Base-by-base conservation (phyloP, 2,113 vertebrate species). In the Ochotona princeps region DNA sequence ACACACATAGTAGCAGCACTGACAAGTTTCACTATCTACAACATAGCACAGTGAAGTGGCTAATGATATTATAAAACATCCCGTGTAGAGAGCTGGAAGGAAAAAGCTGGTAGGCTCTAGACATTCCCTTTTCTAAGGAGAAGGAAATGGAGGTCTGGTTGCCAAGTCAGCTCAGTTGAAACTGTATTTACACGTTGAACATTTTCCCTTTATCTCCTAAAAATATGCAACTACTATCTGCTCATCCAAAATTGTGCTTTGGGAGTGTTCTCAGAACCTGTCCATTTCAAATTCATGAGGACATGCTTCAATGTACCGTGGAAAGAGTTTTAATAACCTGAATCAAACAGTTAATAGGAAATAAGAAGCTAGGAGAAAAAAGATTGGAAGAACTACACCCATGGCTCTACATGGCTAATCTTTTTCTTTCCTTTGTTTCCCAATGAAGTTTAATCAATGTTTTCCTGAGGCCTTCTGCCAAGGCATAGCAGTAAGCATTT, bases 401-500 rank as follows among this genome's bases (percentile, higher is more conserved):
- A 23, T 44, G 38, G 61, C 66, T 83, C 38, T 88, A 87, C 82
- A 83, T 44, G 28, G 11, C 51, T 90, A 47, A 54, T 88, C 35
- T 81, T 80, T 66, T 67, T 69, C 66, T 73, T 67, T 85, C 44
- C 78, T 95, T 93, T 96, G 60, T 75, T 82, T n/a, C 57, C 51
- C 28, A 26, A 17, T 51, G 61, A 66, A 90, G 1, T 63, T 93
- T 89, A 90, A 95, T 90, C 66, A 85, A 23, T 25, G 44, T 74
- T 91, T 96, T 82, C 81, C 72, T 87, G n/a, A 84, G 89, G 79
- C 32, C 28, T 70, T 87, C 69, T 79, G 73, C 49, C 2, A 26
- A 82, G 94, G 67, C 2, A 65, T 87, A 78, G 26, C 1, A 47
- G 79, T 72, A 92, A 92, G 57, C 3, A 15, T 72, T 61, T 9